Conservation (phyloP, 2,797 vertebrate genomes). For the Enteromius treurensis region DNA sequence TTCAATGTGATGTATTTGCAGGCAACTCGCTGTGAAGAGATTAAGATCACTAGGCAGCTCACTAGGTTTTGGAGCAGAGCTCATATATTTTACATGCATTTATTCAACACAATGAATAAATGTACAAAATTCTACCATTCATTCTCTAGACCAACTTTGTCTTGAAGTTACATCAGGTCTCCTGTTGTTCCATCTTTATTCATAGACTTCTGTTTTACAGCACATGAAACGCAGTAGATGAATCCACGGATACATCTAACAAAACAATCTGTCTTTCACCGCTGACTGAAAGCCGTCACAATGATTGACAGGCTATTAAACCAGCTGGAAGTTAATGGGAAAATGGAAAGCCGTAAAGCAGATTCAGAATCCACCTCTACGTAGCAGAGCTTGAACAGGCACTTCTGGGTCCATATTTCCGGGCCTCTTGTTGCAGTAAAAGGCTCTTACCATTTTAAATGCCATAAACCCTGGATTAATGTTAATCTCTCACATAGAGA, state of each 20-base stretch:
- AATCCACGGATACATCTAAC: neutral
- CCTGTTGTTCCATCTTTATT: constrained; percentile 38
- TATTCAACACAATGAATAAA: neutral
- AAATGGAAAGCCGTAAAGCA: constrained; percentile 10
- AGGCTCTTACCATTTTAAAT: constrained; percentile 32
- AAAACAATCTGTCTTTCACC: neutral
- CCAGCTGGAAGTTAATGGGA: constrained; percentile 14
- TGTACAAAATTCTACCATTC: neutral
- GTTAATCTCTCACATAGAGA: constrained; percentile 31
- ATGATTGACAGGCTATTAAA: constrained; percentile 13
- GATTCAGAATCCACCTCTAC: neutral
- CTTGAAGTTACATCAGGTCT: constrained; percentile 19
- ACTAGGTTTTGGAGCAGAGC: constrained; percentile 5
- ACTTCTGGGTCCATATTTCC: neutral
- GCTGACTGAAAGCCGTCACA: constrained; percentile 13
- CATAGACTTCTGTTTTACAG: constrained; percentile 4
- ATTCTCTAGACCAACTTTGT: neutral
- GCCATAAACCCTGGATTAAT: constrained; percentile 42
- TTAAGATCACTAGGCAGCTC: neutral
- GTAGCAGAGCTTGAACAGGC: neutral
- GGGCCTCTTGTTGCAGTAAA: neutral
- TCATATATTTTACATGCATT: neutral
- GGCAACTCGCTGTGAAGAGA: too few relatives aligned
- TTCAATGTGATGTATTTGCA: neutral
- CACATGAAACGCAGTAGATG: neutral